Conservation (phyloP, 2,888 invertebrate species). For the Heliconius cydno region DNA sequence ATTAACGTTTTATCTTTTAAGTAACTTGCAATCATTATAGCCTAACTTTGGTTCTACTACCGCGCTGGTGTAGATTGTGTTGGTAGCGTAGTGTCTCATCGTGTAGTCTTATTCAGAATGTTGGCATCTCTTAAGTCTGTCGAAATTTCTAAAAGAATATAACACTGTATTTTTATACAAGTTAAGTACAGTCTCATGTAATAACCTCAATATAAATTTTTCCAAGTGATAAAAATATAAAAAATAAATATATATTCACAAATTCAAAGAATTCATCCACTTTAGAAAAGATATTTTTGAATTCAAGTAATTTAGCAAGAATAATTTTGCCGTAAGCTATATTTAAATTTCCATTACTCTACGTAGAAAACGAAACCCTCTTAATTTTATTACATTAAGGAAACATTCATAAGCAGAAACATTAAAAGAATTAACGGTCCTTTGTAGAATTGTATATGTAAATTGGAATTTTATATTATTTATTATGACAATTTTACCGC, state of each 20-base stretch:
- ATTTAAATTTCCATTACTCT: constrained; percentile 27
- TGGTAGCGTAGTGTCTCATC: neutral
- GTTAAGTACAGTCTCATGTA: neutral
- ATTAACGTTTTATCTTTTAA: neutral
- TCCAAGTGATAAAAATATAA: neutral
- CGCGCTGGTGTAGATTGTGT: neutral
- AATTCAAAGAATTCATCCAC: constrained; percentile 5
- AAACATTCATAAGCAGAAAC: constrained; percentile 29
- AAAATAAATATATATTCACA: neutral
- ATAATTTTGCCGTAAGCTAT: constrained; percentile 14
- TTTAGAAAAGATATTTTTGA: constrained; percentile 16
- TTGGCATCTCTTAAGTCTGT: neutral
- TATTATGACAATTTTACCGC: neutral
- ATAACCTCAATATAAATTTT: neutral
- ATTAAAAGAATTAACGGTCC: constrained; percentile 28
- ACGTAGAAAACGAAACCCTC: constrained; percentile 21
- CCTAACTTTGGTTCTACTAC: neutral
- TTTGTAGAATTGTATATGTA: constrained; percentile 13
- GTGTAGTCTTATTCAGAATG: neutral
- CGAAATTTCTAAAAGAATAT: constrained; percentile 1
- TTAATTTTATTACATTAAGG: constrained; percentile 31
- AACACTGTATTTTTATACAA: neutral
- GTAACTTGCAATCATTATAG: neutral
- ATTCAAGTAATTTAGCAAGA: constrained; percentile 4
- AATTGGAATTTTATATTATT: constrained; percentile 24